Evolutionary conservation across 2,888 invertebrate species (phyloP), one percentile per base, ranked within the genome.

Genomic region (Euclidia mi): DNA sequence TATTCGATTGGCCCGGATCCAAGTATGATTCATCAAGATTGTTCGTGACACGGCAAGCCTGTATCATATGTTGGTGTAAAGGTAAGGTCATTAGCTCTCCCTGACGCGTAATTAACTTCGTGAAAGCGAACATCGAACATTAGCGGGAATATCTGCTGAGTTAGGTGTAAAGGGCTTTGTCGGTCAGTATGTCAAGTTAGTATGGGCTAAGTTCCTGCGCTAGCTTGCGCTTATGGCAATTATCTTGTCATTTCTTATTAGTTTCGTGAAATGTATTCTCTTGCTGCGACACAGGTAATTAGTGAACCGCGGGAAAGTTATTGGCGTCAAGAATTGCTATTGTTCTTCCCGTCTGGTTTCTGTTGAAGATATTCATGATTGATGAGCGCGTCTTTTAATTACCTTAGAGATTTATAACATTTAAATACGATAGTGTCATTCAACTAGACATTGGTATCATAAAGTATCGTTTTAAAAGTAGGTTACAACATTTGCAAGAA

Each of bases 121-220:
- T 83, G 88, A 89, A 89, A 90, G 86, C 83, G 70, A 62, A 64
- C 70, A 71, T 64, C 56, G 65, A 73, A 71, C 70, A 74, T 72
- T 83, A 84, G 82, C 82, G 84, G 79, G 80, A 78, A 77, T 83
- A 84, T 87, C 84, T 77, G 70, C 75, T 81, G 77, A 71, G 75
- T 78, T 75, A 75, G 78, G 81, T 81, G 79, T 78, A 68, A 85
- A 84, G 85, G 84, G 83, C 79, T 85, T 85, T 75, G 83, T 90
- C 78, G 88, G 91, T 90, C 81, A 91, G 86, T 91, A 69, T 89
- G 88, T 76, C 88, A 74, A 73, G 75, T 72, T 65, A 71, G 62
- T 71, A 70, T 47, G 55, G 56, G 65, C 52, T 41, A 66, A 69
- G 74, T 79, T 77, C 78, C 74, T 78, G 62, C 56, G 50, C 66